Percentiles rank a stretch among this genome's conserved stretches.
phyloP scores from a whole-genome alignment of 2,888 invertebrate species.

The Drepana falcataria region DNA sequence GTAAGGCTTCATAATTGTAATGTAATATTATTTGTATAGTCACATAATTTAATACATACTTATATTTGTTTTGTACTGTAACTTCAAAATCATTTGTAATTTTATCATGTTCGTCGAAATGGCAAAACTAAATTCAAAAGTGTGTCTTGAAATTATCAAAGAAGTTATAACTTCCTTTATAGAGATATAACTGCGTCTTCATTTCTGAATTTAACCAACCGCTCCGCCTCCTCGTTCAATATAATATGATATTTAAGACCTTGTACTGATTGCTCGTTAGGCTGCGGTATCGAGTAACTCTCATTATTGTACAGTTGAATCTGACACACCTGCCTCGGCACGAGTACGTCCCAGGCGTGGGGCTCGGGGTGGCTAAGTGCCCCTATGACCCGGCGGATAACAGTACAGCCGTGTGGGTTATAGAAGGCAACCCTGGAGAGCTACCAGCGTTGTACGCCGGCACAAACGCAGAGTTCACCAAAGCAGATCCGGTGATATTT shows the following conservation, averaged over 20 bases:
- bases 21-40: no score
- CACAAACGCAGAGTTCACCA: slow-evolving; percentile 85
- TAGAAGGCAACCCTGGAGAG: slow-evolving; percentile 82
- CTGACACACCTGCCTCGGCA: slow-evolving; percentile 77
- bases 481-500: slow-evolving; percentile 85
- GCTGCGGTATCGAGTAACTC: not conserved
- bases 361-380: slow-evolving; percentile 84
- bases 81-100: not conserved
- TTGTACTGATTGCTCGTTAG: not conserved
- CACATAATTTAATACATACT: no score
- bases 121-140: not conserved
- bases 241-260: slow-evolving; percentile 1
- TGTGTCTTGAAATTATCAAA: not conserved
- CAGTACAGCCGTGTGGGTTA: slow-evolving; percentile 86
- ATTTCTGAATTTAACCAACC: slow-evolving; percentile 16
- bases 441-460: slow-evolving; percentile 84
- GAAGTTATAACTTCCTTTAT: slow-evolving; percentile 16
- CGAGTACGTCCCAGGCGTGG: slow-evolving; percentile 81
- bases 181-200: slow-evolving; percentile 22
- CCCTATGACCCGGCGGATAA: slow-evolving; percentile 87
- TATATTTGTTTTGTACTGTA: no score
- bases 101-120: not conserved
- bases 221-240: slow-evolving; percentile 5
- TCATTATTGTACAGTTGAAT: slow-evolving; percentile 55
- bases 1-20: no score